Conservation (phyloP, 2,888 invertebrate genomes). For the Sphaerophoria rueppellii region DNA sequence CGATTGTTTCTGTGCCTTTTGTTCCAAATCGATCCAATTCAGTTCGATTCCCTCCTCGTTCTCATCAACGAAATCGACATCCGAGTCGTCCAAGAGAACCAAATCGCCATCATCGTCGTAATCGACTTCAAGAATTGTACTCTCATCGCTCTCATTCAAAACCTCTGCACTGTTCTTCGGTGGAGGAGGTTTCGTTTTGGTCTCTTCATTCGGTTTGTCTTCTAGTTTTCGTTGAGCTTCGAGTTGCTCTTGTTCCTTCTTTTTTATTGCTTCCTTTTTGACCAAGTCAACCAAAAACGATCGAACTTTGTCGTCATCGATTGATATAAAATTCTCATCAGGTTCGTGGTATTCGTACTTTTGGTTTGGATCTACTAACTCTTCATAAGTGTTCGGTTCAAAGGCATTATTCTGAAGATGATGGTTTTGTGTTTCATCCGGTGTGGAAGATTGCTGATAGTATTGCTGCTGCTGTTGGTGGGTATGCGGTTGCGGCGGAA, state of each 20-base stretch:
- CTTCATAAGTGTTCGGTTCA: constrained; percentile 56
- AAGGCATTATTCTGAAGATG: constrained; percentile 53
- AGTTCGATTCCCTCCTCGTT: constrained; percentile 74
- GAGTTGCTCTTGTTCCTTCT: constrained; percentile 60
- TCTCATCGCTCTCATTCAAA: constrained; percentile 62
- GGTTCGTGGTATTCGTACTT: constrained; percentile 79
- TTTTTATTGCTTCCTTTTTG: constrained; percentile 76
- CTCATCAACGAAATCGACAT: constrained; percentile 74
- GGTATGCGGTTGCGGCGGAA: constrained; percentile 11
- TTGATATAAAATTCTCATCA: constrained; percentile 81
- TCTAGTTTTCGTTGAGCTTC: constrained; percentile 46
- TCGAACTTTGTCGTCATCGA: constrained; percentile 80
- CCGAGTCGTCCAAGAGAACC: constrained; percentile 57
- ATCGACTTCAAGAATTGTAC: constrained; percentile 62
- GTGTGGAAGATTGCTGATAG: constrained; percentile 40
- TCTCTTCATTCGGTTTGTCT: constrained; percentile 44
- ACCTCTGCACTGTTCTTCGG: constrained; percentile 26
- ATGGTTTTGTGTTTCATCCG: constrained; percentile 32
- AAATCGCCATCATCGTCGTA: constrained; percentile 74
- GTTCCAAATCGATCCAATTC: constrained; percentile 78
- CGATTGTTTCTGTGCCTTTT: constrained; percentile 77
- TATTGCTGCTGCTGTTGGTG: constrained; percentile 56
- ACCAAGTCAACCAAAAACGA: constrained; percentile 78
- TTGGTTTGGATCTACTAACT: constrained; percentile 71
- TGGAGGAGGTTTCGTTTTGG: constrained; percentile 19